Evolutionary conservation across 2,113 vertebrate species (phyloP), one percentile per base, ranked within the genome.

Genomic region (Corydoras maculifer): DNA sequence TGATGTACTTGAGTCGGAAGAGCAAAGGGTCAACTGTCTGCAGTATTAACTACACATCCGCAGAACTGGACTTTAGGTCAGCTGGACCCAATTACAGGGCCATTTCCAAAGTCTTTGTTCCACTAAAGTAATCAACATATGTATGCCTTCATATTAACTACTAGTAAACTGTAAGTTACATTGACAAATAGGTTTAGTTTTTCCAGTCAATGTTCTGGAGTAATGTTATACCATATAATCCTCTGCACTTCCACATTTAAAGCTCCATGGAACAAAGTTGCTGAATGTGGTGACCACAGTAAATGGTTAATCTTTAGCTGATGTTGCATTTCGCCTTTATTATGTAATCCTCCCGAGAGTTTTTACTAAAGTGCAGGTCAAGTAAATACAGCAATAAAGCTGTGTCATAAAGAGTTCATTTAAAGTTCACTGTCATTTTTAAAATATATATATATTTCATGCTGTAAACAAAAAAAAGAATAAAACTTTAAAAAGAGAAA

Each of bases 51-150:
- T 29, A 18, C 25, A 68, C 32, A 68, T 68, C 51, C 50, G 18
- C 14, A 62, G 31, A 30, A 15, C 14, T n/a, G 64, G 31, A 62
- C 65, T 58, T n/a, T n/a, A n/a, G n/a, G n/a, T n/a, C n/a, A n/a
- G n/a, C n/a, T n/a, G n/a, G n/a, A n/a, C n/a, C n/a, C n/a, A n/a
- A n/a, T n/a, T n/a, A n/a, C n/a, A n/a, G n/a, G n/a, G n/a, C n/a
- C n/a, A n/a, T n/a, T n/a, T n/a, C n/a, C n/a, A n/a, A n/a, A 82
- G 79, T 80, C 85, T 86, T 88, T 88, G 84, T 59, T 59, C 77
- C 84, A 79, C 65, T 79, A 82, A 69, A 72, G 49, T 70, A 73
- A 77, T 65, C 59, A 58, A 63, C 18, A 68, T 51, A 51, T 30
- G 65, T 61, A 66, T 12, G 8, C 8, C 6, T 55, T 51, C 14